A percentile compares a stretch with the other conserved stretches of the same genome.
phyloP scores from a whole-genome alignment of 2,797 vertebrate species.

The Steatocranus sp. region DNA sequence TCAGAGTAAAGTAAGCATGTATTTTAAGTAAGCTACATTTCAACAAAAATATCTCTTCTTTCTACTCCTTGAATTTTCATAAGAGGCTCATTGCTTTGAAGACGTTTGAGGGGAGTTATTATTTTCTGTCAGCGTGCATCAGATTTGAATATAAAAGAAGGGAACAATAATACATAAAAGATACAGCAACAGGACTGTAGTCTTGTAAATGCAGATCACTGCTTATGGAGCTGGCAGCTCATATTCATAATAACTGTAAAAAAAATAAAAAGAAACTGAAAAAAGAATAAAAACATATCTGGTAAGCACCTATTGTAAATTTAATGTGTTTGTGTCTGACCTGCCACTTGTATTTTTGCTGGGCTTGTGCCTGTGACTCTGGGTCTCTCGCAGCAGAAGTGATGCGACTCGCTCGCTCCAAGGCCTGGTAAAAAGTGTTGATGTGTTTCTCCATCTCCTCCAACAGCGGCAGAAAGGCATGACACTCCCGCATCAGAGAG shows the following conservation, averaged over 20 bases:
- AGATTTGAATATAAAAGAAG: not conserved
- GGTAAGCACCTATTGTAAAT: not conserved
- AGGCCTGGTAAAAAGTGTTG: slow-evolving; percentile 86
- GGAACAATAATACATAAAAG: not conserved
- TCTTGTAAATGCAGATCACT: not conserved
- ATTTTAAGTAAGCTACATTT: not conserved
- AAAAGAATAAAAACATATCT: not conserved
- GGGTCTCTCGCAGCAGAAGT: slow-evolving; percentile 73
- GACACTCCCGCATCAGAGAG: slow-evolving; percentile 84
- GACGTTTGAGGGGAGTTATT: not conserved
- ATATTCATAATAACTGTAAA: not conserved
- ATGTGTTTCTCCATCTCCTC: slow-evolving; percentile 94
- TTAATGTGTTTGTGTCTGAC: not conserved
- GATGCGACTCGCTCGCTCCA: slow-evolving; percentile 86
- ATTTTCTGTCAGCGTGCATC: not conserved
- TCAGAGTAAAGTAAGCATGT: not conserved
- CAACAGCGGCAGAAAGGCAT: slow-evolving; percentile 80
- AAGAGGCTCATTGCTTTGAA: not conserved
- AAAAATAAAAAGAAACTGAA: not conserved
- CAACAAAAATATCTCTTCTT: not conserved
- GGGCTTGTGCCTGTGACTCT: slow-evolving; percentile 63
- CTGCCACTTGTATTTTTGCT: slow-evolving; percentile 67
- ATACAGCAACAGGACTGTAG: not conserved
- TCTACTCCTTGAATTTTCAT: not conserved
- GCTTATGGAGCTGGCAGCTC: not conserved